A percentile compares a stretch with the other conserved stretches of the same genome.
phyloP scores from a whole-genome alignment of 2,113 vertebrate genomes.

The Pangasianodon hypophthalmus region DNA sequence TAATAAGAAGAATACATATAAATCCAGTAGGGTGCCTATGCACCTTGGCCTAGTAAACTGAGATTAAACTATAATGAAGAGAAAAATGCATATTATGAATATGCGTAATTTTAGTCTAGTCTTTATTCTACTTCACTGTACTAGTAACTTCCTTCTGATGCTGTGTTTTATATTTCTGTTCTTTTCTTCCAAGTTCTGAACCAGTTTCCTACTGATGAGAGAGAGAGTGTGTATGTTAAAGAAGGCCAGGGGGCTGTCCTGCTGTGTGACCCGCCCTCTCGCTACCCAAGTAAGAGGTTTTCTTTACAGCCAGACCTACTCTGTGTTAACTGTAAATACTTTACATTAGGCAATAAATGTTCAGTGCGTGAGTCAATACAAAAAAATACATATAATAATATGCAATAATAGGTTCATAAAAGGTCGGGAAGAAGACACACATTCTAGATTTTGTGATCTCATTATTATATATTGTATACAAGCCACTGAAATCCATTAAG shows the following conservation, averaged over 20 bases:
- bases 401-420: not conserved
- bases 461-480: not conserved
- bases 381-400: too few species aligned
- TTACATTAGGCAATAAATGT: not conserved
- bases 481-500: not conserved
- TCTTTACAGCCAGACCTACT: not conserved
- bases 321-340: not conserved
- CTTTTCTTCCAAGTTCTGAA: constrained; percentile 77
- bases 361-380: not conserved
- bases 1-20: not conserved
- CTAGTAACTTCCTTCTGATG: not conserved
- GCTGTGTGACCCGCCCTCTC: constrained; percentile 87
- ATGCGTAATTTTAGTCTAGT: not conserved
- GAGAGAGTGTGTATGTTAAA: constrained; percentile 83
- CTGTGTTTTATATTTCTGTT: not conserved
- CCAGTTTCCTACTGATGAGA: constrained; percentile 90
- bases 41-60: not conserved
- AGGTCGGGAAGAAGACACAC: too few species aligned
- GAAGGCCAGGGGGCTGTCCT: constrained; percentile 92
- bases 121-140: not conserved
- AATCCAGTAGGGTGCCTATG: not conserved
- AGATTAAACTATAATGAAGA: not conserved
- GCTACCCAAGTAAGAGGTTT: constrained; percentile 81
- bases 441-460: not conserved
- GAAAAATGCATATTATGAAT: not conserved